phyloP scores from a whole-genome alignment of 2,113 vertebrate genomes.

The Oceanites oceanicus region DNA sequence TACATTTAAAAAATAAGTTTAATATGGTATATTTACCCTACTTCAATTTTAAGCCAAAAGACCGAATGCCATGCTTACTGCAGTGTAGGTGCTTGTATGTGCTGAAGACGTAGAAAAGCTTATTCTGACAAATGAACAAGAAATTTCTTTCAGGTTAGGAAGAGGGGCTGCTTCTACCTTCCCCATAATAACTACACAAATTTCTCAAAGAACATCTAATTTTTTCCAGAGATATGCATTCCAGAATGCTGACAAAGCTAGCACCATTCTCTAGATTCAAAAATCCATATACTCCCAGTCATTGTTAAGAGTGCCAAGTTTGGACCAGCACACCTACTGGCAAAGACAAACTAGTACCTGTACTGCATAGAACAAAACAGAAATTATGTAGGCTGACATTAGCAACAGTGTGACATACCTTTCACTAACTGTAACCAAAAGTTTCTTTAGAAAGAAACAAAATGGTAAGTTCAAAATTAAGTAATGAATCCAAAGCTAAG shows the following conservation, averaged over 20 bases:
- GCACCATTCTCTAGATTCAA: not conserved
- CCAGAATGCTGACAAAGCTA: not conserved
- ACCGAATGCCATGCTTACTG: constrained; percentile 5
- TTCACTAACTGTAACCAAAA: not conserved
- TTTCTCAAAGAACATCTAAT: not conserved
- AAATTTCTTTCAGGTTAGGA: not conserved
- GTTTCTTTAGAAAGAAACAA: not conserved
- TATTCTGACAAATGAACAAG: not conserved
- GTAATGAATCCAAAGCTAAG: not conserved
- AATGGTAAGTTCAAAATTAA: not conserved
- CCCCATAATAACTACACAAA: not conserved
- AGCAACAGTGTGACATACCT: not conserved
- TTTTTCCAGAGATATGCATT: not conserved
- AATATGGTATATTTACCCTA: not conserved
- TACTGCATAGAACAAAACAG: not conserved
- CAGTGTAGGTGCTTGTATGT: not conserved
- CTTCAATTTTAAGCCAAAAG: constrained; percentile 22
- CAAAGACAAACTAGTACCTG: not conserved
- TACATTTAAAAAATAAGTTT: not conserved
- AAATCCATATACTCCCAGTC: not conserved
- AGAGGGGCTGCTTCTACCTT: not conserved
- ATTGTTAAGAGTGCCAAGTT: not conserved
- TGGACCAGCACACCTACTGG: not conserved
- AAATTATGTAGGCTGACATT: not conserved
- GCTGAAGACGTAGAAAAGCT: not conserved